Conservation (phyloP, 2,888 invertebrate genomes). For the Myopa tessellatipennis region DNA sequence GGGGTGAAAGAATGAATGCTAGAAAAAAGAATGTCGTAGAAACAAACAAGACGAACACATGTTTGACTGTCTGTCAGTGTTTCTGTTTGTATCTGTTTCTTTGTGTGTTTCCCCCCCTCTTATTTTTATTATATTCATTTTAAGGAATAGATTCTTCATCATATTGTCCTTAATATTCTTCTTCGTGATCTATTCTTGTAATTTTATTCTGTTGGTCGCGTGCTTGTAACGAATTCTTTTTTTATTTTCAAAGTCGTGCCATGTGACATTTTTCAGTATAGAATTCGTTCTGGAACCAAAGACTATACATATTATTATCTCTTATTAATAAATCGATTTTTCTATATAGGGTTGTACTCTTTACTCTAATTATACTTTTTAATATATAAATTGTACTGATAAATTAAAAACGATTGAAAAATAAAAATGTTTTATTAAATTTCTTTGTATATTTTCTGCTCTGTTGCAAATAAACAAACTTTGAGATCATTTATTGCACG, state of each 20-base stretch:
- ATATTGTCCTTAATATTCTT: no score
- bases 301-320: not conserved
- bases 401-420: no score
- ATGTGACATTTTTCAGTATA: not conserved
- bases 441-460: constrained; percentile 8
- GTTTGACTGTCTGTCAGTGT: no score
- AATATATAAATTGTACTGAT: no score
- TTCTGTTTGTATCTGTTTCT: no score
- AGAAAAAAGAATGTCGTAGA: no score
- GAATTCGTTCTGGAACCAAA: not conserved
- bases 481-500: constrained; percentile 18
- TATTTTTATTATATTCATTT: no score
- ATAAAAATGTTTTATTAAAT: not conserved
- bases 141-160: no score
- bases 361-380: not conserved
- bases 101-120: no score
- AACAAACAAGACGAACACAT: no score
- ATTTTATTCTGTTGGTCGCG: not conserved
- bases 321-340: not conserved
- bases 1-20: no score
- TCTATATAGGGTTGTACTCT: not conserved
- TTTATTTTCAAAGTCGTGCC: not conserved
- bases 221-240: not conserved
- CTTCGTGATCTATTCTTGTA: no score
- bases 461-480: constrained; percentile 9